Percentiles rank a stretch among this genome's conserved stretches.
Evolutionary conservation across 1,140 invertebrate species (phyloP).

Genomic region (Choristoneura fumiferana): DNA sequence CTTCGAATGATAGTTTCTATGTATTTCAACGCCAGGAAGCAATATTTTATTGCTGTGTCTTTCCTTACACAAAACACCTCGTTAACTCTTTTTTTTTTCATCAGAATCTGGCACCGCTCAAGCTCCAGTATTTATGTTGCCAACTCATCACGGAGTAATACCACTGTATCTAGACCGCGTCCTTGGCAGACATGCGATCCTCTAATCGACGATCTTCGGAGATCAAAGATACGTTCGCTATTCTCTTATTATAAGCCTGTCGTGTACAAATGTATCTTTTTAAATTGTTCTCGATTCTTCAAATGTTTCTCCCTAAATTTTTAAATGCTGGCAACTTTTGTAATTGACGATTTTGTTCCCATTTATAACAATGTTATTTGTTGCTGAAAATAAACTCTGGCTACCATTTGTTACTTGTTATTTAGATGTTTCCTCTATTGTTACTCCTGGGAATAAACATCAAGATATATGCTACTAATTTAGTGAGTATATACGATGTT

Average conservation of each 20-base stretch:
- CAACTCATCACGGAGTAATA: conserved; percentile 3
- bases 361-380: no score
- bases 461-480: neutral
- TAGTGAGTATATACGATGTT: neutral
- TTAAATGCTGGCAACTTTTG: no score
- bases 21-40: no score
- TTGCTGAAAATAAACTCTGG: no score
- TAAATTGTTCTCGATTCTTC: neutral
- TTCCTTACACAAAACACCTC: no score
- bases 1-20: no score
- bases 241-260: conserved; percentile 31
- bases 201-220: conserved; percentile 34
- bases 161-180: conserved; percentile 16
- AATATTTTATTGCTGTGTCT: no score
- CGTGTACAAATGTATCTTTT: conserved; percentile 22
- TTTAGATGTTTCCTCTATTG: neutral
- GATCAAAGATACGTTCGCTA: conserved; percentile 32
- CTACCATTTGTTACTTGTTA: no score
- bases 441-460: neutral
- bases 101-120: no score
- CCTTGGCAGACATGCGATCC: conserved; percentile 37
- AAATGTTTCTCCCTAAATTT: no score
- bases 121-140: neutral
- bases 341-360: no score
- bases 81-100: no score